phyloP scores from a whole-genome alignment of 2,797 vertebrate genomes.

The Pampus argenteus region DNA sequence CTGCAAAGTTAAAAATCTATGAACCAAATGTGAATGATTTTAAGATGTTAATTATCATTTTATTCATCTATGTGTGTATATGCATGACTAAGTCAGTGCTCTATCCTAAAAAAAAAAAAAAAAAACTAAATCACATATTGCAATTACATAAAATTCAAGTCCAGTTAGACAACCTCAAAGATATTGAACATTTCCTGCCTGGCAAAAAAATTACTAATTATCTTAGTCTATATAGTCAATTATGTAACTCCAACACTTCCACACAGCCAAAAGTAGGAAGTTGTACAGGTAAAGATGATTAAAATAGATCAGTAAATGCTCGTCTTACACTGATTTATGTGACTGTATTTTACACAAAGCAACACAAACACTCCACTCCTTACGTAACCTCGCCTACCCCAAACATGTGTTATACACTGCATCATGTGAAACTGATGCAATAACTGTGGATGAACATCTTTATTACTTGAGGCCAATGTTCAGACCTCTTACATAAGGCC shows the following conservation, averaged over 20 bases:
- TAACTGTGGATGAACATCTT: slow-evolving; percentile 36
- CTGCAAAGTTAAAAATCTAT: neutral
- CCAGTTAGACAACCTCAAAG: neutral
- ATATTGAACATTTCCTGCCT: neutral
- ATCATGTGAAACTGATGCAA: slow-evolving; percentile 38
- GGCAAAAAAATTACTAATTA: neutral
- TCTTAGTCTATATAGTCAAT: neutral
- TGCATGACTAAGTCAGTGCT: neutral
- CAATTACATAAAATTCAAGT: neutral
- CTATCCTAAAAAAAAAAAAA: neutral
- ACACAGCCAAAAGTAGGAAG: neutral
- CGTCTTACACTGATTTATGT: too few species aligned
- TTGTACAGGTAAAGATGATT: neutral
- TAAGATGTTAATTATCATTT: neutral
- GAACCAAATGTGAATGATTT: neutral
- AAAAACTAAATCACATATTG: neutral
- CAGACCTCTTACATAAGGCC: slow-evolving; percentile 36
- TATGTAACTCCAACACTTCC: neutral
- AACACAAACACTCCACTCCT: neutral
- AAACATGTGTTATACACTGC: slow-evolving; percentile 9
- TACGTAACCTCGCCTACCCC: slow-evolving; percentile 17
- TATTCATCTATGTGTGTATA: neutral
- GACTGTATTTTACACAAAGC: neutral
- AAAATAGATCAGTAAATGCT: neutral
- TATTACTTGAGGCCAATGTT: slow-evolving; percentile 37